Evolutionary conservation across 2,797 vertebrate species (phyloP).

Genomic region (Acanthurus tractus): DNA sequence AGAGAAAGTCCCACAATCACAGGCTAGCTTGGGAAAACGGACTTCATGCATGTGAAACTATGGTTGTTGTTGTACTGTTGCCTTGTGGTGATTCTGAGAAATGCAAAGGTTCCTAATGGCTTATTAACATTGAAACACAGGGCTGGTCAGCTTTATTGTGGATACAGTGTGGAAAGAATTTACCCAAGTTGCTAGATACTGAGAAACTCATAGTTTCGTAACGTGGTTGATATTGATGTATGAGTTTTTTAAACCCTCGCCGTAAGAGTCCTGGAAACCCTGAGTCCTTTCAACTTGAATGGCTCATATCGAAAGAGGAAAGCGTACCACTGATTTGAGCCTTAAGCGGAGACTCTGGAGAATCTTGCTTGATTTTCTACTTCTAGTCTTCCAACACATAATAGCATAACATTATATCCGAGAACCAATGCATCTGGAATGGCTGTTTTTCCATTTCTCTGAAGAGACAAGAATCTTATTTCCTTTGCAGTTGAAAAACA

Average conservation of each 20-base stretch:
- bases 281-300: conserved; percentile 47
- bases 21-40: conserved; percentile 68
- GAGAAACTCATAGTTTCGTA: conserved; percentile 58
- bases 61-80: conserved; percentile 71
- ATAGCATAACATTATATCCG: conserved; percentile 45
- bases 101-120: conserved; percentile 54
- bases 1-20: conserved; percentile 71
- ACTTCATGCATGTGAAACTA: conserved; percentile 65
- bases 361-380: conserved; percentile 48
- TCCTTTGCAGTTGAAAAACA: conserved; percentile 71
- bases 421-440: conserved; percentile 55
- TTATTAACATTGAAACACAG: conserved; percentile 72
- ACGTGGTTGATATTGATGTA: conserved; percentile 66
- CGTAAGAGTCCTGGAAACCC: conserved; percentile 62
- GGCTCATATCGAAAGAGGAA: conserved; percentile 64
- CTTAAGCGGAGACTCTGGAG: conserved; percentile 44
- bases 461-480: conserved; percentile 64
- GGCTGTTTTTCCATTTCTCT: conserved; percentile 61
- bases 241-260: conserved; percentile 57
- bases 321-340: conserved; percentile 54
- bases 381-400: conserved; percentile 64
- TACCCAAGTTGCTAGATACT: conserved; percentile 55
- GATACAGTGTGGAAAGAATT: conserved; percentile 66
- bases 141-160: conserved; percentile 66
- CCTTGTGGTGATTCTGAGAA: conserved; percentile 67